Evolutionary conservation across 2,797 vertebrate genomes (phyloP), one percentile per base, ranked within the genome.

Genomic region (Thaleichthys pacificus): DNA sequence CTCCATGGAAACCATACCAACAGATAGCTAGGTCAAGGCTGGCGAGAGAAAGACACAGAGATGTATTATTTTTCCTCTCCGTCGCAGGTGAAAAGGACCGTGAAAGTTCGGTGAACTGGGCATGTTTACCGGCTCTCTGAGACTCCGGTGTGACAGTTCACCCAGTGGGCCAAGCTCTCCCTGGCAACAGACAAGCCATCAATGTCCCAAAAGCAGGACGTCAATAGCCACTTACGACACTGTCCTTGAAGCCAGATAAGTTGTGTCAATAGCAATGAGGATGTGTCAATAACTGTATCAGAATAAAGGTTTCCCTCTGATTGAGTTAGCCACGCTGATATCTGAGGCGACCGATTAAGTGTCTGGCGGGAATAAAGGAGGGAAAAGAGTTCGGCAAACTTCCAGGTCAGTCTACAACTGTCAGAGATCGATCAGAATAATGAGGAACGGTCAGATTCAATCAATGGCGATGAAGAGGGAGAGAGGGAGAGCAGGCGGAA

Each of bases 181-280:
- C 30, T 1, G 86, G 83, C 79, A 79, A 65, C 87, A 80, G 77
- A 74, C 74, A 84, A 82, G 86, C 81, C 88, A 83, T 94, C 91
- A 87, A 87, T 84, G 81, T 75, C 74, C 86, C 80, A 75, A 91
- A 94, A 94, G 85, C 85, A 24, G 86, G 81, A 88, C 93, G 91
- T 86, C 91, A 85, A 88, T 94, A 92, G 84, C 81, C 87, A 89
- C 88, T 93, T 81, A 90, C 83, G 88, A 89, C 79, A 78, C 85
- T 86, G 73, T 81, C 75, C 89, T 87, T 89, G 88, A 93, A 80
- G 84, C 89, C 86, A 92, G 89, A 91, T 91, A 91, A 92, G 88
- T 88, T 76, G 76, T 92, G 92, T 94, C 93, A 92, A 94, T 95
- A 92, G 81, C 88, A 91, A 91, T 93, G 93, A 93, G 71, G 68